Evolutionary conservation across 1,140 invertebrate genomes (phyloP), one percentile per base, ranked within the genome.

Genomic region (Dreissena polymorpha): DNA sequence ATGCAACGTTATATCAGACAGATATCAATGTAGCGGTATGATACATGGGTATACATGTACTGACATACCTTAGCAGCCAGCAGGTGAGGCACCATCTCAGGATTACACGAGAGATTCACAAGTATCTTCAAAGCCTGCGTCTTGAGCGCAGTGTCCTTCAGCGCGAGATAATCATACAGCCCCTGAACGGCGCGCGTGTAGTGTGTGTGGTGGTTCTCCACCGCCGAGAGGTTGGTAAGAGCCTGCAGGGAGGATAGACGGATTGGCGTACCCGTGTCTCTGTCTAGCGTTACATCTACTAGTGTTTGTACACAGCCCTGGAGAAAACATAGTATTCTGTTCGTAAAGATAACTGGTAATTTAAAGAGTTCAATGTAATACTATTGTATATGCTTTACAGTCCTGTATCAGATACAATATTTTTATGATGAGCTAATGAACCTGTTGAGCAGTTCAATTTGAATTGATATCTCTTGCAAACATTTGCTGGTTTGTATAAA

Each of bases 81-180:
- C 29, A 96, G 90, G 86, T 94, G 93, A 18, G 95, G 95, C 21
- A 96, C 93, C 92, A 95, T 94, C 74, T 95, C 94, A 86, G 94
- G 92, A 90, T 95, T 95, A 85, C 94, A 95, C 6, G 95, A 95
- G 6, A 96, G 90, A 90, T 96, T 96, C 64, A 95, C 95, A n/a
- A 96, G 92, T 39, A 95, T 90, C 87, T 95, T 94, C 0, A 95
- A 89, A 16, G 94, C 93, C 87, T 95, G 95, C 16, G 95, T 88
- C 85, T 94, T 88, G 57, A 91, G 83, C 49, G 78, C 77, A 8
- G 65, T 49, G 21, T 83, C 69, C 13, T 75, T 79, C 21, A 65
- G 80, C 27, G 90, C 86, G 57, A 93, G 65, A 10, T 89, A 68
- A 27, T 84, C 78, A 73, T 90, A 92, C 27, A 93, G 77, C 65